Conservation (phyloP, 2,113 vertebrate species). For the Pipa parva region DNA sequence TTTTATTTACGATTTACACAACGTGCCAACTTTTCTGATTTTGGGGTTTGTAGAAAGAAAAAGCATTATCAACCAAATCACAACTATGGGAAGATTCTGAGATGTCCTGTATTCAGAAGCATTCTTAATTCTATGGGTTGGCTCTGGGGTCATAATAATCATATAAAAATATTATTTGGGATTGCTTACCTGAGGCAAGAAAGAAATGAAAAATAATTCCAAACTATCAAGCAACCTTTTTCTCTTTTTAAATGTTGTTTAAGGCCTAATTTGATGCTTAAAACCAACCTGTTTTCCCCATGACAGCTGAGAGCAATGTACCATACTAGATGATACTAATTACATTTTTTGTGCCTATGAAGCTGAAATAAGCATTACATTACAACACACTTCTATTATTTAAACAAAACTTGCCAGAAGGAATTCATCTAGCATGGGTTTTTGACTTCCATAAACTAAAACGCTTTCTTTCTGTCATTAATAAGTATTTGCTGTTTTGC, state of each 20-base stretch:
- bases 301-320: constrained; percentile 48
- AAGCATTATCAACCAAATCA: too few relatives aligned
- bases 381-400: background rate
- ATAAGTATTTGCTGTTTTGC: too few relatives aligned
- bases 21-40: too few relatives aligned
- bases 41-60: too few relatives aligned
- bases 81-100: too few relatives aligned
- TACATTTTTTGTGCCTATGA: constrained; percentile 48
- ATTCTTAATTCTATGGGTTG: too few relatives aligned
- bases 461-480: background rate
- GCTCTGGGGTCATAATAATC: too few relatives aligned
- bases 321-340: constrained; percentile 46
- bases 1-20: too few relatives aligned
- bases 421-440: background rate
- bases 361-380: constrained; percentile 45
- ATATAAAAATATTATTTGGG: constrained; percentile 6
- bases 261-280: constrained; percentile 52
- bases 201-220: constrained; percentile 1
- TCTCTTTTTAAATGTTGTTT: constrained; percentile 35
- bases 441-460: background rate
- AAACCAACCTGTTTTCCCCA: constrained; percentile 32
- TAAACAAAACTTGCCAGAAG: background rate
- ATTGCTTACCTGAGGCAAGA: background rate
- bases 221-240: accelerated
- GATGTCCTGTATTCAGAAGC: too few relatives aligned